phyloP scores from a whole-genome alignment of 2,113 vertebrate species.

The Hippocampus abdominalis region DNA sequence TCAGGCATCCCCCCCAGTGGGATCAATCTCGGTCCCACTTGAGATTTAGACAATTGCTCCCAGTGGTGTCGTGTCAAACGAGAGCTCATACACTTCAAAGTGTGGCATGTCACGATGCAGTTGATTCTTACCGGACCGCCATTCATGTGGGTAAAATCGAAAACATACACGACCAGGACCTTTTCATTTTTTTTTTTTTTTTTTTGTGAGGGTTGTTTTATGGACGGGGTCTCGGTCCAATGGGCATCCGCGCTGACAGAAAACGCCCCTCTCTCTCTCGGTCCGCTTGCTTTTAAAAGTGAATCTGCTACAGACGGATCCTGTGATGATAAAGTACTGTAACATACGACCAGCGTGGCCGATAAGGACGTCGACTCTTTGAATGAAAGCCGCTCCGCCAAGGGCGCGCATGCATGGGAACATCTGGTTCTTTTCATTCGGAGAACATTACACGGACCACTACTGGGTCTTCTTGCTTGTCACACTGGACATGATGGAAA shows the following conservation, averaged over 20 bases:
- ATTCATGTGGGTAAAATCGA: slow-evolving; percentile 5
- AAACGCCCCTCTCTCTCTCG: background rate
- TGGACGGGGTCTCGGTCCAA: background rate
- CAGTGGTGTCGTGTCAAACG: background rate
- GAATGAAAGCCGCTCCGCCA: background rate
- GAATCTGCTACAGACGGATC: slow-evolving; percentile 1
- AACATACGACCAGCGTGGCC: background rate
- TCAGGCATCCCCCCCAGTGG: background rate
- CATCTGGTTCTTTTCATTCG: background rate
- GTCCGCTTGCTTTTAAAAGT: background rate
- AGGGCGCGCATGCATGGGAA: background rate
- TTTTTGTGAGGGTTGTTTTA: background rate
- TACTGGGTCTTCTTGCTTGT: background rate
- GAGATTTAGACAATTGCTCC: background rate
- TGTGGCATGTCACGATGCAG: too few relatives aligned
- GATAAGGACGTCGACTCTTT: slow-evolving; percentile 2
- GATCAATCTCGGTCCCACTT: background rate
- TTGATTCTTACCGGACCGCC: background rate
- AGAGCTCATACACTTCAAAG: background rate
- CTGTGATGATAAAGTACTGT: background rate
- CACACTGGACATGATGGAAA: background rate
- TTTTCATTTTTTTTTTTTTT: background rate
- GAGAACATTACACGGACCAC: slow-evolving; percentile 2
- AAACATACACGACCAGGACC: background rate
- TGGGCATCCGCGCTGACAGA: background rate